Conservation (phyloP, 2,113 vertebrate genomes). For the Alaudala cheleensis region DNA sequence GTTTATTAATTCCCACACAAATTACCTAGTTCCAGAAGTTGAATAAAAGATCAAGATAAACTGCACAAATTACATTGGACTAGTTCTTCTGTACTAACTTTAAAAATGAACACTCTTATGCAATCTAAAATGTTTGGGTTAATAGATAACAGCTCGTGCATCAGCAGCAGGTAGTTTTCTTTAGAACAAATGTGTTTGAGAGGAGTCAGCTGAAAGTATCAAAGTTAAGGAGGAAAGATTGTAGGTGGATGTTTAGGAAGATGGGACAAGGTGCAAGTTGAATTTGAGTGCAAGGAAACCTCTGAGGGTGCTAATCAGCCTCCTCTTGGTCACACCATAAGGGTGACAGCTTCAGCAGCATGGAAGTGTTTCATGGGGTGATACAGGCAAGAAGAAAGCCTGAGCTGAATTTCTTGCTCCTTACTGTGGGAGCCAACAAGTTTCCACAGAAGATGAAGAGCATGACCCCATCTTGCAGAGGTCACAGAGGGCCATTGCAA, state of each 20-base stretch:
- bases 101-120: background rate
- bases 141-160: conserved; percentile 49
- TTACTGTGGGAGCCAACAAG: background rate
- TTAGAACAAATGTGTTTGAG: background rate
- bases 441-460: background rate
- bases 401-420: background rate
- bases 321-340: background rate
- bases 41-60: conserved; percentile 29
- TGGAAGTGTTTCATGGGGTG: background rate
- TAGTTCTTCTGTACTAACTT: background rate
- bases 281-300: background rate
- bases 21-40: background rate
- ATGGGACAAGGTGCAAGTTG: background rate
- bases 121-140: conserved; percentile 43
- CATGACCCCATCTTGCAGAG: background rate
- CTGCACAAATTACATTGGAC: background rate
- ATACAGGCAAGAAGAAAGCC: background rate
- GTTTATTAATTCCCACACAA: conserved; percentile 47
- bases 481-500: rapidly evolving
- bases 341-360: background rate
- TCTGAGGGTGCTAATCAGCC: background rate
- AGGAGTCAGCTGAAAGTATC: background rate
- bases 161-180: background rate
- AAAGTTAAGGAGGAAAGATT: background rate
- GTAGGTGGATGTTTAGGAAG: background rate